Evolutionary conservation across 2,888 invertebrate genomes (phyloP).

Genomic region (Sclerodermus sp.): DNA sequence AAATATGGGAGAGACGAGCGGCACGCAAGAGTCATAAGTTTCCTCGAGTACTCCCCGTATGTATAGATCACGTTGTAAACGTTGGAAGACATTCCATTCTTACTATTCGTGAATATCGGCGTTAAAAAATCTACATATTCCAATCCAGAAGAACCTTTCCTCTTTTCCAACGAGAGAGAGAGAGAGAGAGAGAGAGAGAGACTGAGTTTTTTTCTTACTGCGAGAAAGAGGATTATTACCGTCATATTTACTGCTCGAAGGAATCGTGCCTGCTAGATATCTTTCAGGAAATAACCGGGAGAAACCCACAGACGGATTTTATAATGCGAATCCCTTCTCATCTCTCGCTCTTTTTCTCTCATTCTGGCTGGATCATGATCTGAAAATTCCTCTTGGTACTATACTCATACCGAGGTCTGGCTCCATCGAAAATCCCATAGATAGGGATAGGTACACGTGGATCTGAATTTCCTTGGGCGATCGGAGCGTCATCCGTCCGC

Average conservation of each 20-base stretch:
- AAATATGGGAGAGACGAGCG: too few species aligned
- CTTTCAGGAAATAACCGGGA: constrained; percentile 24
- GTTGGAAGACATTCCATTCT: too few species aligned
- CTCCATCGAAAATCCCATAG: constrained; percentile 25
- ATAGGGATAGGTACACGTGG: constrained; percentile 25
- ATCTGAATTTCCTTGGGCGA: constrained; percentile 43
- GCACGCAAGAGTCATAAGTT: too few species aligned
- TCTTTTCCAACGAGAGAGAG: too few species aligned
- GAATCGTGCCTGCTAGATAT: constrained; percentile 19
- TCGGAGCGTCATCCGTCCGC: constrained; percentile 40
- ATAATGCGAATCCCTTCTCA: constrained; percentile 23
- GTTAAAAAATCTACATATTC: too few species aligned
- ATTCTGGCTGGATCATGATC: constrained; percentile 18
- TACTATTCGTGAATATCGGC: too few species aligned
- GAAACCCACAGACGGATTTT: constrained; percentile 26
- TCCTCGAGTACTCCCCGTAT: too few species aligned
- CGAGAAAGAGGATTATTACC: constrained; percentile 22
- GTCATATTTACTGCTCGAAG: constrained; percentile 18
- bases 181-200: too few species aligned
- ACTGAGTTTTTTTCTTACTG: not conserved
- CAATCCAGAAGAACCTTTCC: too few species aligned
- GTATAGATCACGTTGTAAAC: too few species aligned
- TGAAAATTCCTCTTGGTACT: constrained; percentile 11
- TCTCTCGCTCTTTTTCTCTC: constrained; percentile 8
- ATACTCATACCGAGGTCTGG: too few species aligned